Evolutionary conservation across 1,140 invertebrate species (phyloP), one percentile per base, ranked within the genome.

Genomic region (Triops longicaudatus): DNA sequence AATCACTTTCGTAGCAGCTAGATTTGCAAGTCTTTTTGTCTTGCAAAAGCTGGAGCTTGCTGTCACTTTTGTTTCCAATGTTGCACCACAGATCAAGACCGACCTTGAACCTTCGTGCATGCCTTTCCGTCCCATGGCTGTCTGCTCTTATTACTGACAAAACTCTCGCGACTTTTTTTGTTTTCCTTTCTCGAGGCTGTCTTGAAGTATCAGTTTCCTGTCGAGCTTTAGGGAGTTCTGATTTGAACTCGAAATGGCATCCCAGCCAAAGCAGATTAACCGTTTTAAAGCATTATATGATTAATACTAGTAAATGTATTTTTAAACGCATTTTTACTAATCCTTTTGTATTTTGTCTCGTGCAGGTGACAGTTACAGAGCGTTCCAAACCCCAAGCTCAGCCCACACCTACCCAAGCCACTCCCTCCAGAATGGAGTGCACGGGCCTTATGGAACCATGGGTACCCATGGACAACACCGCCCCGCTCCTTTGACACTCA

Each of bases 331-430:
- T 12, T 17, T 63, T 6, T 63, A 63, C 1, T 63, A 12, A 63
- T n/a, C 10, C 5, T 9, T 63, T 22, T 63, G 5, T 17, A 6
- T 17, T 63, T 22, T 63, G 9, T 63, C 22, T n/a, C 14, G 10
- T 63, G 22, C 50, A 63, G 50, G 50, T 63, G 50, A 63, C 22
- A 63, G 17, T 63, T 63, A 63, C 50, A 63, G 50, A 63, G 50
- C 50, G 50, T 63, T 63, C 50, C 50, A 63, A 22, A 17, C 50
- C 22, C 50, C 50, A 17, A 22, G 14, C 50, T 63, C 50, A 63
- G 50, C 10, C 50, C 50, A 63, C 50, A 14, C 50, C 50, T 63
- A 63, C n/a, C 17, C 50, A 63, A 63, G 50, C 50, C 50, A 63
- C 50, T 63, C 50, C n/a, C 50, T 63, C 10, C 50, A 63, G 14